Percentiles rank a stretch among this genome's conserved stretches.
Evolutionary conservation across 2,888 invertebrate species (phyloP).

Genomic region (Dicyrtoma fusca): DNA sequence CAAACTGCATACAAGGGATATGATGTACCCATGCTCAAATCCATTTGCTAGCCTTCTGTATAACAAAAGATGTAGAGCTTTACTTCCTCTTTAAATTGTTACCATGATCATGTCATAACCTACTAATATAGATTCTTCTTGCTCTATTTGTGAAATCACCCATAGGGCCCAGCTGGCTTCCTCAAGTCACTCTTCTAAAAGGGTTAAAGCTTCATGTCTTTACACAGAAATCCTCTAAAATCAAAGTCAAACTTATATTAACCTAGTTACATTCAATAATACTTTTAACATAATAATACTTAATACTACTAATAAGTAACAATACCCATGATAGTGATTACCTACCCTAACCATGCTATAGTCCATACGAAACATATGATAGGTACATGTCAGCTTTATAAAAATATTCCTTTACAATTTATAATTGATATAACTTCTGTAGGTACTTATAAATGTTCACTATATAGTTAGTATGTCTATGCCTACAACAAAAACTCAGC

Average conservation of each 20-base stretch:
- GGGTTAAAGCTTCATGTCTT: not conserved
- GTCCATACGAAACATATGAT: not conserved
- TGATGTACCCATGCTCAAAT: too few relatives aligned
- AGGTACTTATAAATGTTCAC: too few relatives aligned
- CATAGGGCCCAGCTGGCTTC: slow-evolving; percentile 53
- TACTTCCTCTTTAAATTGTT: not conserved
- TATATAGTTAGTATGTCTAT: too few relatives aligned
- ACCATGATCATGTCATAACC: slow-evolving; percentile 22
- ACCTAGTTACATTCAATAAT: not conserved
- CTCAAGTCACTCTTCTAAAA: slow-evolving; percentile 57
- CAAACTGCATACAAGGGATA: slow-evolving; percentile 2
- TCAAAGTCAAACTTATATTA: not conserved
- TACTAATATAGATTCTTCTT: slow-evolving; percentile 19
- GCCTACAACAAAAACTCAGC: not conserved
- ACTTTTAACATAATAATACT: not conserved
- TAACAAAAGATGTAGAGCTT: too few relatives aligned
- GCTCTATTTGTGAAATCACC: slow-evolving; percentile 27
- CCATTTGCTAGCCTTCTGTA: not conserved
- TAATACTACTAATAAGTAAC: not conserved
- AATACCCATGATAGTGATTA: not conserved
- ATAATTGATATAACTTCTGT: too few relatives aligned
- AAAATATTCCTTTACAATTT: too few relatives aligned
- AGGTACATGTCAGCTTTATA: too few relatives aligned
- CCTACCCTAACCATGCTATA: not conserved
- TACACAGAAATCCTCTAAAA: not conserved